Conservation (phyloP, 2,888 invertebrate genomes). For the Leptogaster cylindrica region DNA sequence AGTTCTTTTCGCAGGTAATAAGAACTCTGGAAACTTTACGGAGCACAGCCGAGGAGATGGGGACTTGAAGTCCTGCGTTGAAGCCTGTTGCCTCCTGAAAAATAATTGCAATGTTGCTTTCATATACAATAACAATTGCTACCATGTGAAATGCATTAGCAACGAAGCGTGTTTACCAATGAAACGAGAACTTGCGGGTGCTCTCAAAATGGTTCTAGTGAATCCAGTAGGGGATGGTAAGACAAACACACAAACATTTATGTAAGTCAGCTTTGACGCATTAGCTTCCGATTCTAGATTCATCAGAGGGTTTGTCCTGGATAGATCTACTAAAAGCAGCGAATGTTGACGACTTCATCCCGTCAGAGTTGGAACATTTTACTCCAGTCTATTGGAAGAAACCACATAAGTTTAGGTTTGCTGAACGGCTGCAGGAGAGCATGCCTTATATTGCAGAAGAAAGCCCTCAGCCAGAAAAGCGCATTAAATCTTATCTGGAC, state of each 20-base stretch:
- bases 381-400: conserved; percentile 58
- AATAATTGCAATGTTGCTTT: conserved; percentile 78
- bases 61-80: conserved; percentile 75
- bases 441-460: conserved; percentile 7
- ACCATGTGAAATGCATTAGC: conserved; percentile 74
- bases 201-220: conserved; percentile 78
- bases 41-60: conserved; percentile 66
- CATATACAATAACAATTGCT: conserved; percentile 77
- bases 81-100: conserved; percentile 61
- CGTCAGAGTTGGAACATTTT: conserved; percentile 48
- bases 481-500: conserved; percentile 53
- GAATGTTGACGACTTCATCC: conserved; percentile 51
- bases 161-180: conserved; percentile 76
- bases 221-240: conserved; percentile 70
- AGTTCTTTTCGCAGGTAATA: conserved; percentile 58
- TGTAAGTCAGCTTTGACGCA: background rate
- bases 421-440: conserved; percentile 9
- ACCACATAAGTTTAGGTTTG: conserved; percentile 53
- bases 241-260: background rate
- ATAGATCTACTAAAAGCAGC: conserved; percentile 54
- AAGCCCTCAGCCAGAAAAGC: conserved; percentile 53
- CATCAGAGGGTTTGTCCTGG: conserved; percentile 52
- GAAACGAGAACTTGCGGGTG: conserved; percentile 66
- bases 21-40: conserved; percentile 68
- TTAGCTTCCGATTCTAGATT: background rate